phyloP scores from a whole-genome alignment of 2,888 invertebrate species.

The Protonemura montana region DNA sequence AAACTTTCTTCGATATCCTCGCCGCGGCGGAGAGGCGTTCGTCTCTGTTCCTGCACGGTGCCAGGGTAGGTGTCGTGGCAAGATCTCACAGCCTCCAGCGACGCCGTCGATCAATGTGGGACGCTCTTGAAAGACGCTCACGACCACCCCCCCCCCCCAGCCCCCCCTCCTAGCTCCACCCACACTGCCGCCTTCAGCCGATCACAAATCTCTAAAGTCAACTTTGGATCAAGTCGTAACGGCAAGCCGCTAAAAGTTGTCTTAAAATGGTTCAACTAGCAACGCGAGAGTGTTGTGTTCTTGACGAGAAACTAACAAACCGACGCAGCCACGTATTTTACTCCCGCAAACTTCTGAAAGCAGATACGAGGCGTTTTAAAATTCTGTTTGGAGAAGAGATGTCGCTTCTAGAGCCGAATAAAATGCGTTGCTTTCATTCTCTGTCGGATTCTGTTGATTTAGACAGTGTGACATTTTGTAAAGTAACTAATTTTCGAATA shows the following conservation, averaged over 20 bases:
- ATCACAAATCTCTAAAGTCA: slow-evolving; percentile 19
- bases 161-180: too few relatives aligned
- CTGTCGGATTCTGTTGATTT: neutral
- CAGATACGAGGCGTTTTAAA: neutral
- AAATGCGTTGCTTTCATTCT: neutral
- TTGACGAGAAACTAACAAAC: neutral
- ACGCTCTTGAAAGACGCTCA: too few relatives aligned
- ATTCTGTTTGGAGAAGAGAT: neutral
- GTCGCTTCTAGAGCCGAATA: neutral
- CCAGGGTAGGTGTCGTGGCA: neutral
- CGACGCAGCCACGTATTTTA: neutral
- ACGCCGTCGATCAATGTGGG: neutral
- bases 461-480: neutral
- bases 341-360: neutral
- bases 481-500: neutral
- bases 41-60: neutral
- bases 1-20: neutral
- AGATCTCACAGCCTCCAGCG: neutral
- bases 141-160: too few relatives aligned
- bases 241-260: neutral
- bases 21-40: neutral
- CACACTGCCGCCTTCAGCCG: too few relatives aligned
- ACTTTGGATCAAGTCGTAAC: slow-evolving; percentile 21
- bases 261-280: neutral
- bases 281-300: neutral